These are phyloP conservation scores for Heliocidaris tuberculata DNA, from an alignment of 35 echinoderm and acorn worm genomes.

Conservation along the genomic window DNA sequence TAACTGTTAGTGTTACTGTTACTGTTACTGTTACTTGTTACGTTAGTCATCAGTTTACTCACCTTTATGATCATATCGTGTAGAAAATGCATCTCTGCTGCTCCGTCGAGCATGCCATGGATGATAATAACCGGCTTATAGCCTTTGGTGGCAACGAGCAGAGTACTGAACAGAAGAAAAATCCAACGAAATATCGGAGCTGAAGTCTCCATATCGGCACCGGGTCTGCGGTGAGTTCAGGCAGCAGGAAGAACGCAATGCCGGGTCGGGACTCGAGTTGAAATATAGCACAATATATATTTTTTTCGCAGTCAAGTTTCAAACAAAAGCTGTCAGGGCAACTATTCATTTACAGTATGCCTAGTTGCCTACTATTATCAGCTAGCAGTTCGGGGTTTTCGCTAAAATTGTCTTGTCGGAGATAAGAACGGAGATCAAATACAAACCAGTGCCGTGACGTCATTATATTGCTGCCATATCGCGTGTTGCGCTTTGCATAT, in stretches of 20 bases:
- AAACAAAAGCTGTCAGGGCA: too few relatives aligned
- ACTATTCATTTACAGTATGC: too few relatives aligned
- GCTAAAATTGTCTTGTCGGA: too few relatives aligned
- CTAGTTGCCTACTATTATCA: too few relatives aligned
- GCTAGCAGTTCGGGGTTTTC: too few relatives aligned
- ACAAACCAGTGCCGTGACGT: too few relatives aligned
- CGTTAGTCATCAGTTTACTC: neutral
- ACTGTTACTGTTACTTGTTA: too few relatives aligned
- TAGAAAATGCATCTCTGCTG: slow-evolving; percentile 1
- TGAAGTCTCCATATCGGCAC: neutral
- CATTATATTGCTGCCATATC: too few relatives aligned
- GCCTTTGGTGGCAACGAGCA: neutral
- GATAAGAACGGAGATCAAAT: too few relatives aligned
- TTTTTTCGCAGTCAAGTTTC: too few relatives aligned
- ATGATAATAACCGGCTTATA: slow-evolving; percentile 41
- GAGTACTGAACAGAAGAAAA: neutral
- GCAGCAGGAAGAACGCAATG: neutral
- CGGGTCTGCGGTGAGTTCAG: neutral
- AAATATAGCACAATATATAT: neutral
- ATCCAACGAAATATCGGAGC: neutral
- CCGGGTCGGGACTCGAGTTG: neutral
- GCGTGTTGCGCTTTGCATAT: too few relatives aligned
- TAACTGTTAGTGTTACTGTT: too few relatives aligned
- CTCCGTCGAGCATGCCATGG: slow-evolving; percentile 38
- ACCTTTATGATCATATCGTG: slow-evolving; percentile 40